These are phyloP conservation scores for Synergus laeviventris DNA, from an alignment of 2,888 invertebrate genomes.

Conservation along the genomic window DNA sequence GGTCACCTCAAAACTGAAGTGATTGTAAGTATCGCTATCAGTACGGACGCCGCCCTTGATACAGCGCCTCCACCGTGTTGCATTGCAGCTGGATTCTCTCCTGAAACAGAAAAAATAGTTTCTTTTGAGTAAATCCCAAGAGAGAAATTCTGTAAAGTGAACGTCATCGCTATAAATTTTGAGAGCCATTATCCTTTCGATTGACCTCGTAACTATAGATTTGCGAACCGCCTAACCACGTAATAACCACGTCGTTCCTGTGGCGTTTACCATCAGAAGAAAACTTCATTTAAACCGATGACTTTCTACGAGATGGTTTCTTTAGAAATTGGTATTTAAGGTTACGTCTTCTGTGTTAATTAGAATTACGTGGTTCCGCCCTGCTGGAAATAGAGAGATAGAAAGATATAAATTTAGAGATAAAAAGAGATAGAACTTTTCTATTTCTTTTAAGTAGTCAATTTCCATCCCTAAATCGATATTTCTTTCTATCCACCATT, in stretches of 20 bases:
- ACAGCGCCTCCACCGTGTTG: constrained; percentile 68
- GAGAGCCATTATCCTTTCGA: constrained; percentile 39
- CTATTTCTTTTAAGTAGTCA: too few relatives aligned
- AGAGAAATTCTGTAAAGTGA: not conserved
- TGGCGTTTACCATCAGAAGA: constrained; percentile 29
- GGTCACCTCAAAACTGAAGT: constrained; percentile 72
- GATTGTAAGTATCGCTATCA: constrained; percentile 64
- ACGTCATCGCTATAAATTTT: constrained; percentile 49
- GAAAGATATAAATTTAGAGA: too few relatives aligned
- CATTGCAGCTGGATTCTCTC: constrained; percentile 75
- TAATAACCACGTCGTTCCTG: constrained; percentile 48
- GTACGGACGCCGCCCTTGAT: constrained; percentile 62
- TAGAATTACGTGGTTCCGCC: not conserved
- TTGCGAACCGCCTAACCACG: constrained; percentile 26
- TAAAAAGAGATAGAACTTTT: too few relatives aligned
- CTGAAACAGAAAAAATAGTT: constrained; percentile 61
- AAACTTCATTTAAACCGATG: constrained; percentile 52
- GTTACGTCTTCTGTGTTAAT: constrained; percentile 28
- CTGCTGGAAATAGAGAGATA: too few relatives aligned
- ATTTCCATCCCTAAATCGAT: too few relatives aligned
- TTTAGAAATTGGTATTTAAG: constrained; percentile 48
- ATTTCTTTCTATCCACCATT: too few relatives aligned
- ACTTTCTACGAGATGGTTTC: constrained; percentile 48
- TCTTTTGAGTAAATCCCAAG: not conserved
- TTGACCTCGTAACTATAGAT: constrained; percentile 54